Evolutionary conservation across 2,888 invertebrate species (phyloP), one percentile per base, ranked within the genome.

Genomic region (Ypsolopha scabrella): DNA sequence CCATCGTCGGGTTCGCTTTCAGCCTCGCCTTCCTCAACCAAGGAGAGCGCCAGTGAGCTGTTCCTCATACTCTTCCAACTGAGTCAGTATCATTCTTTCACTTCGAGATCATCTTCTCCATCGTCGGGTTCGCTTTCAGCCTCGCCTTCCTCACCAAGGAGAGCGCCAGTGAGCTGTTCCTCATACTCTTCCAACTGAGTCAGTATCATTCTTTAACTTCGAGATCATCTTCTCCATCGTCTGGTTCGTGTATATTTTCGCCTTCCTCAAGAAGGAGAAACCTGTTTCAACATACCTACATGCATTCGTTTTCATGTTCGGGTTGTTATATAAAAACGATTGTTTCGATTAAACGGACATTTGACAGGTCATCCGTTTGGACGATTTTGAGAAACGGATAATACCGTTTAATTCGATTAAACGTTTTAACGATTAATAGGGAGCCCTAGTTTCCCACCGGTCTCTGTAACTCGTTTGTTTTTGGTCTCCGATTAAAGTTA

Each of bases 131-230:
- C 61, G 57, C 76, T 41, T 82, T 80, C 69, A 78, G 82, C 58
- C 56, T 86, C 50, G 80, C 75, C 3, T 82, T 77, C 69, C 68
- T 85, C 58, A 75, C 72, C 53, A 66, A 60, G 53, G 83, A 85
- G 65, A 70, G 76, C 0, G 77, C 80, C 54, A 73, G 78, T 51
- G 85, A 86, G 53, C 66, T 86, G 48, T 81, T 85, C 70, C 62
- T 86, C 1, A 72, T 85, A 49, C 66, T 85, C 1, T 80, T 81
- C 68, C 82, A 85, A 64, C 58, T 85, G 4, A 74, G 85, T 85
- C 65, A 80, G 85, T 72, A 24, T 24, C 2, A 24, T 24, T 24
- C 24, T 36, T 43, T 7, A 43, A 3, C 11, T 37, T 24, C 64
- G 81, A 83, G 70, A 79, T 86, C 41, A 69, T 73, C 3, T 83